Evolutionary conservation across 1,140 invertebrate genomes (phyloP), one percentile per base, ranked within the genome.

Genomic region (Pinna nobilis): DNA sequence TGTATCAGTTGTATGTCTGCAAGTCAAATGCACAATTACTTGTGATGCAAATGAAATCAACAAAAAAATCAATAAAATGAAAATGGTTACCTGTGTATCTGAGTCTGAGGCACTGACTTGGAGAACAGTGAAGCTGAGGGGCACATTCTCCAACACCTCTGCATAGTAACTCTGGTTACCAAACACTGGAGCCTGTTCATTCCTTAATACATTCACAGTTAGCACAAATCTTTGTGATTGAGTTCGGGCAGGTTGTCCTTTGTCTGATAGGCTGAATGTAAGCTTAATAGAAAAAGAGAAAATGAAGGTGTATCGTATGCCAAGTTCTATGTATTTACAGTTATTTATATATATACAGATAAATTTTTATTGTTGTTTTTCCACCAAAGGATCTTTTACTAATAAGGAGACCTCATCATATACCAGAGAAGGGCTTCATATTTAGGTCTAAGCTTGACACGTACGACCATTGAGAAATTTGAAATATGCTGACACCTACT

Each of bases 101-200:
- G 69, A 49, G 55, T 86, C 84, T 9, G 53, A 61, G 23, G 84
- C 82, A 1, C n/a, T n/a, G 13, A 84, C 79, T 37, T 20, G 55
- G n/a, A 81, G 44, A 2, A 86, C 81, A 30, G 37, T 59, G 18
- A 59, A 74, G 2, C 68, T 64, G 2, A 70, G 47, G 5, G 32
- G 11, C 13, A 69, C 30, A 28, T 70, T 76, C 53, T 84, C 80
- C 3, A 65, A 53, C 37, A 86, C 74, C 23, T 67, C 63, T 18
- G 32, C 55, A 13, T 67, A 57, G 53, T 81, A 82, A 0, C 61
- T 53, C 33, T 55, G 20, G 35, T 74, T 72, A 63, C 77, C 81
- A 69, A 86, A 85, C 2, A 82, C 73, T 41, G 84, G 84, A 41
- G 81, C 55, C n/a, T 74, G 44, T 28, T 50, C n/a, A 50, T 86